phyloP scores from a whole-genome alignment of 2,888 invertebrate species.

The Rhamphomyia laevipes region DNA sequence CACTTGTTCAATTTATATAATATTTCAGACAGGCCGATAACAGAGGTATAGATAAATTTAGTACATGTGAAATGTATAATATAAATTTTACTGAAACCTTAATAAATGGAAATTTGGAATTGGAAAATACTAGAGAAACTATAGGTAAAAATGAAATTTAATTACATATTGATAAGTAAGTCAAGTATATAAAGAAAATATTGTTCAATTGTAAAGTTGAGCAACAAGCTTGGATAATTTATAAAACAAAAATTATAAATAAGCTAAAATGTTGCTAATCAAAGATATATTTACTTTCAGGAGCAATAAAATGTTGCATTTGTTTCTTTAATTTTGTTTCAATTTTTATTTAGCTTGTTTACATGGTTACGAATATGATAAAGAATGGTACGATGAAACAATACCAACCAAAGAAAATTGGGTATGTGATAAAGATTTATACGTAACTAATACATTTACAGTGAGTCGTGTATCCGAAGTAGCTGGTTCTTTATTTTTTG shows the following conservation, averaged over 20 bases:
- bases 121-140: no score
- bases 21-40: constrained; percentile 29
- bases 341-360: constrained; percentile 34
- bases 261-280: no score
- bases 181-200: no score
- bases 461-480: constrained; percentile 43
- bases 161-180: no score
- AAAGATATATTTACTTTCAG: no score
- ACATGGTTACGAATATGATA: constrained; percentile 45
- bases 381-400: constrained; percentile 41
- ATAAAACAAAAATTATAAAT: no score
- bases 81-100: constrained; percentile 24
- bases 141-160: no score
- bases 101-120: not conserved
- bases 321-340: no score
- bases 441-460: constrained; percentile 43
- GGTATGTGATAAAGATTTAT: constrained; percentile 44
- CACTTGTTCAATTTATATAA: not conserved
- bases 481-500: constrained; percentile 44
- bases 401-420: constrained; percentile 42
- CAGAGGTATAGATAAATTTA: constrained; percentile 31
- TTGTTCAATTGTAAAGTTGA: no score
- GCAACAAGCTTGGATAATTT: no score
- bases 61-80: constrained; percentile 40
- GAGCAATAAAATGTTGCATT: no score